Evolutionary conservation across 2,113 vertebrate species (phyloP).

Genomic region (Oenanthe oenanthe): DNA sequence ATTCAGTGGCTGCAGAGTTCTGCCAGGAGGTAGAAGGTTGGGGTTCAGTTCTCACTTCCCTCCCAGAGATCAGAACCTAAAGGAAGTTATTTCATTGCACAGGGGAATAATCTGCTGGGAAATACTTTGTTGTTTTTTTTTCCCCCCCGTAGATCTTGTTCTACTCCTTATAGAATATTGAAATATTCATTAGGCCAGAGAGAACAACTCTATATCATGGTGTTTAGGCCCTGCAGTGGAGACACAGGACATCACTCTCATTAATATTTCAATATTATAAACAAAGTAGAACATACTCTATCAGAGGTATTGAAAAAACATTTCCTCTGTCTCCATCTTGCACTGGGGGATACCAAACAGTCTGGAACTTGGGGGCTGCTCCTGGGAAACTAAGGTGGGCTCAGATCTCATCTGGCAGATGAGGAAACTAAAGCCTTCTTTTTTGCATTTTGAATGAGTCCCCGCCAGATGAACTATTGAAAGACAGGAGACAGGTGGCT

Average conservation of each 20-base stretch:
- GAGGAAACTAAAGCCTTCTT: neutral
- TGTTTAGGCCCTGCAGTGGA: neutral
- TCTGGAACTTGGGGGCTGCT: neutral
- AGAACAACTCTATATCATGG: conserved; percentile 1
- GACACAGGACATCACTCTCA: conserved; percentile 8
- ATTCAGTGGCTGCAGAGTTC: neutral
- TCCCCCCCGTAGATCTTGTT: neutral
- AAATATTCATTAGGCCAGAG: conserved; percentile 58
- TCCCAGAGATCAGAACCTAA: neutral
- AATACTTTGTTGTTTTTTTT: neutral
- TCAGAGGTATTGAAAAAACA: neutral
- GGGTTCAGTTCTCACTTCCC: neutral
- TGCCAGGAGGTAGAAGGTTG: neutral
- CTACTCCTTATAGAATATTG: conserved; percentile 11
- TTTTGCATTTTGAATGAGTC: neutral
- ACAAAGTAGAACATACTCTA: neutral
- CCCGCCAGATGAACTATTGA: neutral
- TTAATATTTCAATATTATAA: conserved; percentile 57
- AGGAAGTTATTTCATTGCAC: neutral
- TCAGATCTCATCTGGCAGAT: neutral
- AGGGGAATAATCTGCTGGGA: conserved; percentile 13
- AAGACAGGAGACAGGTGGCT: neutral
- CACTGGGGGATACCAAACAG: neutral
- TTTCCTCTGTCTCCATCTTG: neutral
- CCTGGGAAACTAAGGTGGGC: neutral